phyloP scores from a whole-genome alignment of 2,113 vertebrate genomes.

The Lanius collurio region DNA sequence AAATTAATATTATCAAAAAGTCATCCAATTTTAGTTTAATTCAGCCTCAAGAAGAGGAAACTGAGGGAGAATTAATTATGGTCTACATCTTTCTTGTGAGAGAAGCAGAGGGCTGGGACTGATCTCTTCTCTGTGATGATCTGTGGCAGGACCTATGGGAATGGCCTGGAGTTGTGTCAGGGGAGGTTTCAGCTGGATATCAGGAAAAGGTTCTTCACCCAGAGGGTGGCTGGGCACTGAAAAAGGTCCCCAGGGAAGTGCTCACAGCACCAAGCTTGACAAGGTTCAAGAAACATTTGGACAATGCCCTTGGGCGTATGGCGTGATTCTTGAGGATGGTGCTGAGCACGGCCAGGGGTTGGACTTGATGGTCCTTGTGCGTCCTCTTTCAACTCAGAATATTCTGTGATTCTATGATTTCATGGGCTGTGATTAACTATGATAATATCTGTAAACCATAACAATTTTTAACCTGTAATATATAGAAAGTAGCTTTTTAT shows the following conservation, averaged over 20 bases:
- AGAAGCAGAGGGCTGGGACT: background rate
- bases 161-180: background rate
- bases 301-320: background rate
- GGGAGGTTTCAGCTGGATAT: background rate
- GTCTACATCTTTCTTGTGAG: background rate
- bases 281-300: background rate
- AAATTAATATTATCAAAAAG: background rate
- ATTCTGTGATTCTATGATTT: background rate
- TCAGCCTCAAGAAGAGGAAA: background rate
- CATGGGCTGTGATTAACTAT: background rate
- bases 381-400: background rate
- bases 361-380: background rate
- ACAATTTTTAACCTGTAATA: background rate
- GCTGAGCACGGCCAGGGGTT: no score
- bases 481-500: background rate
- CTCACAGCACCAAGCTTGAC: background rate
- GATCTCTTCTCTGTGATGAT: background rate
- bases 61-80: background rate
- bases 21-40: background rate
- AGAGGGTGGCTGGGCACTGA: background rate
- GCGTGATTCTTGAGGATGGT: background rate
- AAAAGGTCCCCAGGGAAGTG: background rate
- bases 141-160: background rate
- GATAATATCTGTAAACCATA: background rate
- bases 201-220: background rate